Conservation (phyloP, 2,113 vertebrate species). For the Engraulis encrasicolus region DNA sequence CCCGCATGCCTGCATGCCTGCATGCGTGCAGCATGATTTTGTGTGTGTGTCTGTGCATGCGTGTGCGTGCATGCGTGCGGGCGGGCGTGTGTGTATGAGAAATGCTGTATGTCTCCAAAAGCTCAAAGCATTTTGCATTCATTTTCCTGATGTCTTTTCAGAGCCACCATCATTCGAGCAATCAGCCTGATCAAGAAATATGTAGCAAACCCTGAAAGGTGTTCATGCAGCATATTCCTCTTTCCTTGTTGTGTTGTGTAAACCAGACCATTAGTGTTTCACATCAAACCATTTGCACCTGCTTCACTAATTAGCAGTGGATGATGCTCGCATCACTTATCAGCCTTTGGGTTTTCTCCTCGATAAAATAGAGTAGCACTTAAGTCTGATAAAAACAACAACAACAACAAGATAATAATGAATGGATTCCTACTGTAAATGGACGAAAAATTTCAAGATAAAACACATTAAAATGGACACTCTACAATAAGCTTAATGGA, state of each 20-base stretch:
- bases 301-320: neutral
- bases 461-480: neutral
- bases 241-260: neutral
- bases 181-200: neutral
- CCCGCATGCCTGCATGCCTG: too few relatives aligned
- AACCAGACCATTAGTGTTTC: neutral
- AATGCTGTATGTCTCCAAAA: neutral
- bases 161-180: neutral
- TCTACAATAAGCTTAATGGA: neutral
- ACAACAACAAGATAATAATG: neutral
- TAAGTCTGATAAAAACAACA: neutral
- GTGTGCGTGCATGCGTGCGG: too few relatives aligned
- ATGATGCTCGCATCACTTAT: neutral
- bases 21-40: too few relatives aligned
- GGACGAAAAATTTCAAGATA: neutral
- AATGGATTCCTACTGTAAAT: too few relatives aligned
- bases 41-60: too few relatives aligned
- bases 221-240: neutral
- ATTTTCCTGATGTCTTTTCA: constrained; percentile 9
- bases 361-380: constrained; percentile 5
- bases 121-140: constrained; percentile 7
- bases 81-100: too few relatives aligned
- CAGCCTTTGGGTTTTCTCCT: neutral
- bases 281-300: neutral
- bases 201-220: neutral